Conservation (phyloP, 2,888 invertebrate species). For the Drosophila paranaensis region DNA sequence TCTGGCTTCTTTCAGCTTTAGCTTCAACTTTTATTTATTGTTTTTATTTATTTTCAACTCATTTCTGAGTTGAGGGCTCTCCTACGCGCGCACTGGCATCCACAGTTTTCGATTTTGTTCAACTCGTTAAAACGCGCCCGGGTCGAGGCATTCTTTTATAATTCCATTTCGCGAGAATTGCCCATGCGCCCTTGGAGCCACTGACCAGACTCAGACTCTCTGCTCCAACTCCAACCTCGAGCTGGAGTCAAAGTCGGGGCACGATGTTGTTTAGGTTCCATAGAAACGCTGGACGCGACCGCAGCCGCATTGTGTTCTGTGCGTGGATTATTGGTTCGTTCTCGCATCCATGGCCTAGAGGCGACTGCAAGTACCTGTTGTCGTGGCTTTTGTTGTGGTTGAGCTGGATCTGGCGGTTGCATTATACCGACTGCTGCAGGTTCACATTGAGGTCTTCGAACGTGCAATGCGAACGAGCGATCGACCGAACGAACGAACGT, state of each 20-base stretch:
- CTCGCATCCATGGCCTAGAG: slow-evolving; percentile 75
- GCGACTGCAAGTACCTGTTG: slow-evolving; percentile 75
- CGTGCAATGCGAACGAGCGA: slow-evolving; percentile 56
- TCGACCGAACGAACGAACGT: slow-evolving; percentile 27
- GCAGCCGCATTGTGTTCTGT: slow-evolving; percentile 66
- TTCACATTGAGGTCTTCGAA: slow-evolving; percentile 64
- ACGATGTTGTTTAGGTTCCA: slow-evolving; percentile 63
- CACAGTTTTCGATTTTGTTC: slow-evolving; percentile 74
- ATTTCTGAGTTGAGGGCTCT: slow-evolving; percentile 57
- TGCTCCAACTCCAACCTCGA: slow-evolving; percentile 20
- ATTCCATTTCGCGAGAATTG: slow-evolving; percentile 83
- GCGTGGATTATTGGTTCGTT: slow-evolving; percentile 78
- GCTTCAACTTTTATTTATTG: slow-evolving; percentile 64
- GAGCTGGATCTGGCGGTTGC: slow-evolving; percentile 65
- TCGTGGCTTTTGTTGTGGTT: slow-evolving; percentile 71
- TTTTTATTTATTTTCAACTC: slow-evolving; percentile 80
- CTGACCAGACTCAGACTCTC: slow-evolving; percentile 25
- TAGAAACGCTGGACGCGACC: slow-evolving; percentile 62
- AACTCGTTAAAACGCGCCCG: slow-evolving; percentile 83
- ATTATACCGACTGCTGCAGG: slow-evolving; percentile 41
- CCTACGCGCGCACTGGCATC: slow-evolving; percentile 57
- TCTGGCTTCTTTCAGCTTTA: slow-evolving; percentile 55
- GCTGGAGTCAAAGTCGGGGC: slow-evolving; percentile 39
- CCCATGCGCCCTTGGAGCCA: slow-evolving; percentile 81
- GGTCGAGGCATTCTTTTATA: slow-evolving; percentile 81